Base-by-base conservation (phyloP, 2,888 invertebrate species). In the Drosophila austrosaltans region DNA sequence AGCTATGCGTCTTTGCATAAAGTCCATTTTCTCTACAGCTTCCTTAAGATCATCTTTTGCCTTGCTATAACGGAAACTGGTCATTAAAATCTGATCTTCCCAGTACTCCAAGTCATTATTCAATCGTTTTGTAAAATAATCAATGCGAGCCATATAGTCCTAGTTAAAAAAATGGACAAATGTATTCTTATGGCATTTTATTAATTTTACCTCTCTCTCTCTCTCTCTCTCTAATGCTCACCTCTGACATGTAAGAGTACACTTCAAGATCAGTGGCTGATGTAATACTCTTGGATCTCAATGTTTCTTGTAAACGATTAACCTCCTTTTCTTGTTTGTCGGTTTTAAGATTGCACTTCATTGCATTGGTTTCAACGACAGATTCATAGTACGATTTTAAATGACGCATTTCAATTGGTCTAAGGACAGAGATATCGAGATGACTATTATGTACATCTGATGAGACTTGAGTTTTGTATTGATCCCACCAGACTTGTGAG, bases 321-420 rank as follows among this genome's bases (percentile, higher is more conserved):
- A 77, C 22, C 28, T 72, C 44, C 2, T 62, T 6, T 2, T 65
- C 25, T 1, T 69, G 32, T 54, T 76, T 16, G 0, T 28, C 5
- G 7, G 61, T 44, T 0, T 25, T 28, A n/a, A n/a, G 0, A 0
- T 60, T 69, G 3, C 67, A 61, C 57, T 60, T 72, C 3, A 66
- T 7, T 0, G 6, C 53, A 53, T 74, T 32, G 66, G 68, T 66
- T 3, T 79, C 66, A 7, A 69, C 67, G 5, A 69, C 6, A 3
- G 39, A 54, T 0, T 40, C 64, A 36, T 60, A 77, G 53, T 58
- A 68, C 1, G 60, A 8, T 5, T 69, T 61, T 1, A 69, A 16
- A 39, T 79, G 77, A 0, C 77, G 66, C 77, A 70, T 69, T 32
- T 78, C 65, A 22, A 79, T 79, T n/a, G 71, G 80, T 6, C 48